Evolutionary conservation across 2,113 vertebrate genomes (phyloP).

Genomic region (Corydoras sp.): DNA sequence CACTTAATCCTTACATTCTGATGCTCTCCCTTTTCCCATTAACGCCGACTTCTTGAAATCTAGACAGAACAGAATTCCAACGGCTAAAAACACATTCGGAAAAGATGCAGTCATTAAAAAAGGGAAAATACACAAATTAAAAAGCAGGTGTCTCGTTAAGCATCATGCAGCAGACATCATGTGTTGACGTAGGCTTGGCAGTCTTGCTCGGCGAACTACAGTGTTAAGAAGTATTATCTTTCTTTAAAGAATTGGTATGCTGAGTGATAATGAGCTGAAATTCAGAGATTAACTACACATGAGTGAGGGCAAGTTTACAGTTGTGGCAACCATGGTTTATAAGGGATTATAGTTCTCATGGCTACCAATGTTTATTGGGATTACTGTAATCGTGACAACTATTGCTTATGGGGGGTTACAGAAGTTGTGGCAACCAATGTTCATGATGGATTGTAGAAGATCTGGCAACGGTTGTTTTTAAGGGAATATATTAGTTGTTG

Average conservation of each 20-base stretch:
- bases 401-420: too few species aligned
- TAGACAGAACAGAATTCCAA: conserved; percentile 6
- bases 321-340: too few species aligned
- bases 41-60: conserved; percentile 34
- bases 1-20: conserved; percentile 8
- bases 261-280: too few species aligned
- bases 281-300: too few species aligned
- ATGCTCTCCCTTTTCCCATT: conserved; percentile 29
- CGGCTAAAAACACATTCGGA: conserved; percentile 31
- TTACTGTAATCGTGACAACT: too few species aligned
- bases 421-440: too few species aligned
- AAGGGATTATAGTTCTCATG: too few species aligned
- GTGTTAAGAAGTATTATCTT: conserved; percentile 33
- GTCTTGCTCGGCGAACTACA: conserved; percentile 61
- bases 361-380: too few species aligned
- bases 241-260: background rate
- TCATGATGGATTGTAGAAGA: too few species aligned
- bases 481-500: too few species aligned
- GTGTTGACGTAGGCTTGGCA: conserved; percentile 73
- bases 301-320: too few species aligned
- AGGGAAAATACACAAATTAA: conserved; percentile 41
- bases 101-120: conserved; percentile 29
- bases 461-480: too few species aligned
- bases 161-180: conserved; percentile 70
- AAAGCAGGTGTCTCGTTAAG: conserved; percentile 62